Percentiles rank a stretch among this genome's conserved stretches.
phyloP scores from a whole-genome alignment of 2,113 vertebrate genomes.

The Aix galericulata region DNA sequence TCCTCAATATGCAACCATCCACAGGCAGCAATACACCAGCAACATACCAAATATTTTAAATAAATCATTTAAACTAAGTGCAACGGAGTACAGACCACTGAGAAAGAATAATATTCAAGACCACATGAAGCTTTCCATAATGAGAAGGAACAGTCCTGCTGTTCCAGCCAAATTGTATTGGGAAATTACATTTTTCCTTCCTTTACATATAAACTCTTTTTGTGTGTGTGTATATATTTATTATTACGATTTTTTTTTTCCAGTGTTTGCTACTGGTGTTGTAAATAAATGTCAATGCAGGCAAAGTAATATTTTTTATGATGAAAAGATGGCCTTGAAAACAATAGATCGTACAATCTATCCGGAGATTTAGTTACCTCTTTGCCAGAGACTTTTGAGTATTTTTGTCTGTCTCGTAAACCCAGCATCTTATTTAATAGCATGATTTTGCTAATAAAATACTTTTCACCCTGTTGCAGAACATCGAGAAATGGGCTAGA shows the following conservation, averaged over 20 bases:
- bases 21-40: not conserved
- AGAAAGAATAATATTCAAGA: not conserved
- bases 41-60: not conserved
- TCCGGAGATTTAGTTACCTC: not conserved
- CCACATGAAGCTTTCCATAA: not conserved
- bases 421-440: not conserved
- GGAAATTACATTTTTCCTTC: not conserved
- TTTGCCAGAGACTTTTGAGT: not conserved
- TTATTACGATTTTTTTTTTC: not conserved
- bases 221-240: not conserved
- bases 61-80: not conserved
- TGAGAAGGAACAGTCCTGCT: not conserved
- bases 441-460: not conserved
- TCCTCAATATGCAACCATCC: not conserved
- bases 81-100: not conserved
- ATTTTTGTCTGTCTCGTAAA: not conserved
- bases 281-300: not conserved
- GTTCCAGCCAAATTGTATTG: not conserved
- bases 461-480: not conserved
- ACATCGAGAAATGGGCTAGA: not conserved
- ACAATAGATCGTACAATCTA: not conserved
- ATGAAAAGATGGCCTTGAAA: not conserved
- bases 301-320: not conserved
- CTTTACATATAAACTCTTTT: not conserved
- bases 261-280: not conserved